These are phyloP conservation scores for Vireo griseus DNA, from an alignment of 2,797 vertebrate species.

Conservation along the genomic window DNA sequence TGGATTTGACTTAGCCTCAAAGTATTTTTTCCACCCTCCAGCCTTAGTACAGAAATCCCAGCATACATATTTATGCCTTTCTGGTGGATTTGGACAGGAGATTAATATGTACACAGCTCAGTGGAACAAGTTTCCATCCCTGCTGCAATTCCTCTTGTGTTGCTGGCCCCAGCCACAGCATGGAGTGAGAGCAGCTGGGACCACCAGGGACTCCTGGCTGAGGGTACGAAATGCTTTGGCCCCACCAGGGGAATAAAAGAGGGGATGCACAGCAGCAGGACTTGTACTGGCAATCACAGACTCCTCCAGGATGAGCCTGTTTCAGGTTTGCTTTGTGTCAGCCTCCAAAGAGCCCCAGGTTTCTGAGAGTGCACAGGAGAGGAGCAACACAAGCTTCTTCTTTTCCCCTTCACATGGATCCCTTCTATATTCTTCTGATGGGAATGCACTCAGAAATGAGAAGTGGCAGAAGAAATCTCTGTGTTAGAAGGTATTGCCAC, in stretches of 20 bases:
- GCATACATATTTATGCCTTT: not conserved
- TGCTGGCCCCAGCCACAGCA: not conserved
- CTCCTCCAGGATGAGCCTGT: not conserved
- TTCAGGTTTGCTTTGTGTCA: not conserved
- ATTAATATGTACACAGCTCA: not conserved
- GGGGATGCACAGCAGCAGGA: not conserved
- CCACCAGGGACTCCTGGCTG: not conserved
- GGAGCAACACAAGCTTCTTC: not conserved
- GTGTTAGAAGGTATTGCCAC: not conserved
- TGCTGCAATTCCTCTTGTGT: not conserved
- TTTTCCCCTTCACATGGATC: not conserved
- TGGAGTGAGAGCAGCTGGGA: not conserved
- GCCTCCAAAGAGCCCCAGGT: not conserved
- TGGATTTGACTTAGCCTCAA: not conserved
- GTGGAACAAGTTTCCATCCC: not conserved
- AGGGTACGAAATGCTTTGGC: not conserved
- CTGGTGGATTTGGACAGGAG: not conserved
- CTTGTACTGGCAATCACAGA: not conserved
- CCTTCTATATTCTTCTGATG: not conserved
- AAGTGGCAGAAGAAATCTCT: not conserved
- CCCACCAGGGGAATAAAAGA: not conserved
- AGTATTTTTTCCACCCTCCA: rapidly evolving
- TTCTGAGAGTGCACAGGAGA: not conserved
- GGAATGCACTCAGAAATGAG: not conserved
- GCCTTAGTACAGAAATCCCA: not conserved